Conservation (phyloP, 2,888 invertebrate species). For the Saturnia pavonia region DNA sequence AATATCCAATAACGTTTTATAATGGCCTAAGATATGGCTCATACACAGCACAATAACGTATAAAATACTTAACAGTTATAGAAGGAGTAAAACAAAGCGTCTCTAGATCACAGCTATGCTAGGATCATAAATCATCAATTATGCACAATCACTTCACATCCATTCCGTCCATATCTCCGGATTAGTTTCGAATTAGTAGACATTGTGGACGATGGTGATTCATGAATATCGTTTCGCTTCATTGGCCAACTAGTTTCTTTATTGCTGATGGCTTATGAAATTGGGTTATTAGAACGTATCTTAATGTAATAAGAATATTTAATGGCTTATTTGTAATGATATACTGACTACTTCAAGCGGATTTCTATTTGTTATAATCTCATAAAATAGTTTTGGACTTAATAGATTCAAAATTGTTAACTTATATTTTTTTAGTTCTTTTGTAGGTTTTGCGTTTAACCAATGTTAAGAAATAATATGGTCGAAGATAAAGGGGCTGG, state of each 20-base stretch:
- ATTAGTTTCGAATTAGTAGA: conserved; percentile 21
- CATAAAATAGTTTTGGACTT: too few species aligned
- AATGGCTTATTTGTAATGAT: neutral
- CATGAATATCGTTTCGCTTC: conserved; percentile 1
- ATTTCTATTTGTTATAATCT: too few species aligned
- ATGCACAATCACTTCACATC: conserved; percentile 19
- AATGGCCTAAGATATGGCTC: too few species aligned
- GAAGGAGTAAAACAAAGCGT: neutral
- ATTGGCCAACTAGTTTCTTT: conserved; percentile 11
- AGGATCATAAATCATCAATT: conserved; percentile 16
- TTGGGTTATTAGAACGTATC: conserved; percentile 11
- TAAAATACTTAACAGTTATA: neutral
- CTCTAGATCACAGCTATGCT: neutral
- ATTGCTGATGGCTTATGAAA: conserved; percentile 6
- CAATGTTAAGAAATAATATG: too few species aligned
- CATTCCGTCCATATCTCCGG: conserved; percentile 18
- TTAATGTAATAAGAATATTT: neutral
- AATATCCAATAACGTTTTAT: too few species aligned
- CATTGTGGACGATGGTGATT: conserved; percentile 19
- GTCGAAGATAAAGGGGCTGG: too few species aligned
- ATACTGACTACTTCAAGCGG: neutral
- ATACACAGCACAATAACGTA: too few species aligned
- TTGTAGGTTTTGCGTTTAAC: too few species aligned
- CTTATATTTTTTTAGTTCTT: too few species aligned
- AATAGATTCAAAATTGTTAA: too few species aligned